These are phyloP conservation scores for Notothenia rossii DNA, from an alignment of 2,113 vertebrate species.

Conservation along the genomic window DNA sequence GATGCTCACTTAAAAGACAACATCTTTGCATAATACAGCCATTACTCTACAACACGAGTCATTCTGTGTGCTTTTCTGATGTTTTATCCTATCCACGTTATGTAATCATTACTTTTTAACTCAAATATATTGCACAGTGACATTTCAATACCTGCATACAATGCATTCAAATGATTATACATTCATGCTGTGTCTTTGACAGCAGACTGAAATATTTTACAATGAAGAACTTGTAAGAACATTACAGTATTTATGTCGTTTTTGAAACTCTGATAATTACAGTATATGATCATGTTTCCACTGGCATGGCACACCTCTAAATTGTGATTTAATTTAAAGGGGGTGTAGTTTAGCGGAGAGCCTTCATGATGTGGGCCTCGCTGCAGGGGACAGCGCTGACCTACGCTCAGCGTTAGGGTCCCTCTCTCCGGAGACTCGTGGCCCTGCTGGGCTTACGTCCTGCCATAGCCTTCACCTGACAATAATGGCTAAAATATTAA, in stretches of 20 bases:
- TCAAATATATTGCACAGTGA: slow-evolving; percentile 22
- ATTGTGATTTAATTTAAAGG: slow-evolving; percentile 2
- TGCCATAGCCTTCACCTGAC: slow-evolving; percentile 14
- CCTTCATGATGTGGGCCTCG: slow-evolving; percentile 1
- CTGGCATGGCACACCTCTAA: slow-evolving; percentile 34
- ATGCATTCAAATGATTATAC: slow-evolving; percentile 7
- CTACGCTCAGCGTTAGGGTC: slow-evolving; percentile 24
- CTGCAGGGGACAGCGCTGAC: slow-evolving; percentile 25
- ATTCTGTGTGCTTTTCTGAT: slow-evolving; percentile 42
- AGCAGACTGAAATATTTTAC: slow-evolving; percentile 5
- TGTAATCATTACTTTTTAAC: slow-evolving; percentile 53
- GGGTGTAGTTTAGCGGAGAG: slow-evolving; percentile 7
- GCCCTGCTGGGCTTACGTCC: slow-evolving; percentile 34
- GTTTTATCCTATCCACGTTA: slow-evolving; percentile 36
- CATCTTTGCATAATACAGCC: slow-evolving; percentile 52
- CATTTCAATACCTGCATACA: slow-evolving; percentile 30
- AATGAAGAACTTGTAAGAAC: slow-evolving; percentile 2
- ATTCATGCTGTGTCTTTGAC: slow-evolving; percentile 19
- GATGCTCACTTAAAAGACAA: slow-evolving; percentile 44
- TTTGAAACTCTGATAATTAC: background rate
- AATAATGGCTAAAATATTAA: slow-evolving; percentile 7
- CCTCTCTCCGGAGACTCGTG: slow-evolving; percentile 24
- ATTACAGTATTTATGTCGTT: background rate
- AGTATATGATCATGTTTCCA: slow-evolving; percentile 16
- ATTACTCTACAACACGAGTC: slow-evolving; percentile 44